These are phyloP conservation scores for Drosophila pseudoananassae DNA, from an alignment of 1,140 invertebrate genomes.

Conservation along the genomic window DNA sequence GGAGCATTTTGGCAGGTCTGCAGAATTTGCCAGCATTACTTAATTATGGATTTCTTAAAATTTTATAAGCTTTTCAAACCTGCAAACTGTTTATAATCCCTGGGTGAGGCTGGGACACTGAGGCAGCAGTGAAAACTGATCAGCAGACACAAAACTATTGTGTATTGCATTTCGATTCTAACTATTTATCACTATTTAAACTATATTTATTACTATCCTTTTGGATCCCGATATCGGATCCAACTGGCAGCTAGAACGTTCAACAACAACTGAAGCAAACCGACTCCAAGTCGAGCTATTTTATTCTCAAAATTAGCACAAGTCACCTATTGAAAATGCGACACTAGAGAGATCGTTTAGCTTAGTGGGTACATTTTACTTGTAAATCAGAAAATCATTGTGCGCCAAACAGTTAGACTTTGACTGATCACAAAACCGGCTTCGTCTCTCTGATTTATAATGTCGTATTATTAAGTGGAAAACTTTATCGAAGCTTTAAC, in stretches of 20 bases:
- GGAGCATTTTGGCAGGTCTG: slow-evolving; percentile 57
- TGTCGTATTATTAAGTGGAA: slow-evolving; percentile 66
- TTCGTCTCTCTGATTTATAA: slow-evolving; percentile 59
- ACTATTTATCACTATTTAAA: slow-evolving; percentile 6
- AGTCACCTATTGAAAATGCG: slow-evolving; percentile 21
- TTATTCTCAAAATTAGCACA: slow-evolving; percentile 66
- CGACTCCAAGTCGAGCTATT: slow-evolving; percentile 41
- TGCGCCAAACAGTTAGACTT: slow-evolving; percentile 51
- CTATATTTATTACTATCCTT: not conserved
- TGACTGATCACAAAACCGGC: slow-evolving; percentile 71
- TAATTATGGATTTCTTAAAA: not conserved
- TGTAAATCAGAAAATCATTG: slow-evolving; percentile 55
- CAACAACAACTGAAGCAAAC: slow-evolving; percentile 49
- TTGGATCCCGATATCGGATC: not conserved
- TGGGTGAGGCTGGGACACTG: slow-evolving; percentile 27
- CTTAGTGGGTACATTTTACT: slow-evolving; percentile 40
- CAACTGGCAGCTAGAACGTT: slow-evolving; percentile 45
- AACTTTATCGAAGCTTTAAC: slow-evolving; percentile 28
- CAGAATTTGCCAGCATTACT: not conserved
- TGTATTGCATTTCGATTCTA: slow-evolving; percentile 31
- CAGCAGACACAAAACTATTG: slow-evolving; percentile 44
- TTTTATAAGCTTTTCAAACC: slow-evolving; percentile 24
- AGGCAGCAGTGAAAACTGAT: slow-evolving; percentile 10
- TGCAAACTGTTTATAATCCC: slow-evolving; percentile 33
- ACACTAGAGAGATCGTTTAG: slow-evolving; percentile 29